Percentiles rank a stretch among this genome's conserved stretches.
These are phyloP conservation scores for Megalops cyprinoides DNA, from an alignment of 2,797 vertebrate species.

Conservation along the genomic window DNA sequence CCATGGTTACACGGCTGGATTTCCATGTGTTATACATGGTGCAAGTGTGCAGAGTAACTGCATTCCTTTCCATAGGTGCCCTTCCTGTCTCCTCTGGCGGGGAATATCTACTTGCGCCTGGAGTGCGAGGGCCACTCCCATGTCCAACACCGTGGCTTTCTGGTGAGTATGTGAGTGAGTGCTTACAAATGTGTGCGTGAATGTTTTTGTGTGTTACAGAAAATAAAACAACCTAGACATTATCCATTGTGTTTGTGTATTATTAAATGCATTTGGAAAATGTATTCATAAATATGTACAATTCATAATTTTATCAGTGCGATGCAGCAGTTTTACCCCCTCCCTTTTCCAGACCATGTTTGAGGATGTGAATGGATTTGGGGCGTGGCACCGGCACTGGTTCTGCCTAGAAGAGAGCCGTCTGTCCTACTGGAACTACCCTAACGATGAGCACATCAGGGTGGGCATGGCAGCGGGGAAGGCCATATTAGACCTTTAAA, in stretches of 20 bases:
- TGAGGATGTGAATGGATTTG: constrained; percentile 74
- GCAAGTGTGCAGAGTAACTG: background rate
- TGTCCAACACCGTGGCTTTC: constrained; percentile 75
- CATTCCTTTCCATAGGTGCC: constrained; percentile 67
- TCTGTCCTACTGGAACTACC: constrained; percentile 76
- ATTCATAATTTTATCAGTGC: background rate
- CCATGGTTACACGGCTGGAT: no score
- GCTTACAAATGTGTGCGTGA: background rate
- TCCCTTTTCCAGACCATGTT: constrained; percentile 72
- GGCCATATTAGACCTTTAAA: no score
- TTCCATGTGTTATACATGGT: no score
- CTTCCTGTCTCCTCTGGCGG: constrained; percentile 82
- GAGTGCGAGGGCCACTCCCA: constrained; percentile 70
- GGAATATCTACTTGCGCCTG: constrained; percentile 74
- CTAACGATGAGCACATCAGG: constrained; percentile 73
- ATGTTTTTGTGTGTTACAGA: background rate
- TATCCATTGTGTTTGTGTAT: no score
- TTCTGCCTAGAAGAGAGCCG: constrained; percentile 67
- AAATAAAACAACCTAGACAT: no score
- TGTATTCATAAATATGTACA: no score
- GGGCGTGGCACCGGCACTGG: constrained; percentile 77
- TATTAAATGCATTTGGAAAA: background rate
- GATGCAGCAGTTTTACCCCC: background rate
- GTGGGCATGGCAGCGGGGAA: constrained; percentile 45
- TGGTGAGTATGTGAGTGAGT: constrained; percentile 62